Conservation (phyloP, 2,797 vertebrate genomes). For the Manis pentadactyla region DNA sequence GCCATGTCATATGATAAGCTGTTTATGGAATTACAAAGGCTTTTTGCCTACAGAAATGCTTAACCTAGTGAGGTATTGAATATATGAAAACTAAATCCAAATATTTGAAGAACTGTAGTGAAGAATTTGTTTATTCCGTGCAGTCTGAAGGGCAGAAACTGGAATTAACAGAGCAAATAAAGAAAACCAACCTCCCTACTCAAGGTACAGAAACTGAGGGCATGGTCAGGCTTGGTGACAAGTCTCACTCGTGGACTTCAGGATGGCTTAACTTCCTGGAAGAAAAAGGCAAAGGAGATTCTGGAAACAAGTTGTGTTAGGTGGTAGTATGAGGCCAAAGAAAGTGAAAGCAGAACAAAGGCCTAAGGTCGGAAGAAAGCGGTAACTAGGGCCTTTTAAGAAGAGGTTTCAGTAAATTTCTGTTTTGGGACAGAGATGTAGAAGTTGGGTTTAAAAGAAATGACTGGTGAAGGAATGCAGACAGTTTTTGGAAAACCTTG, state of each 20-base stretch:
- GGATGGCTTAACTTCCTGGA: background rate
- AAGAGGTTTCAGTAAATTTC: background rate
- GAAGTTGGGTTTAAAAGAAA: slow-evolving; percentile 19
- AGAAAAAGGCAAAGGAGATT: background rate
- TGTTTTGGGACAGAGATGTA: background rate
- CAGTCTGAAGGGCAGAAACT: background rate
- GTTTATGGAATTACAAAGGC: background rate
- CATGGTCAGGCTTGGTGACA: background rate
- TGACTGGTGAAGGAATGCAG: slow-evolving; percentile 1
- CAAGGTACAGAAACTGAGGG: background rate
- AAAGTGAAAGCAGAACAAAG: background rate
- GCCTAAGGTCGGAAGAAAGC: background rate
- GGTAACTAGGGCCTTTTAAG: background rate
- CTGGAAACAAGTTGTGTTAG: background rate
- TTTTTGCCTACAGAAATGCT: slow-evolving; percentile 31
- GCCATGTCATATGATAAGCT: background rate
- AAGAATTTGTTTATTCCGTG: slow-evolving; percentile 19
- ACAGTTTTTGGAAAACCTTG: slow-evolving; percentile 21
- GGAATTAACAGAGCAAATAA: background rate
- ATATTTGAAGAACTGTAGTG: background rate
- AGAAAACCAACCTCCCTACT: background rate
- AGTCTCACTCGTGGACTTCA: background rate
- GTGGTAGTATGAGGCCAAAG: background rate
- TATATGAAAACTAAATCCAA: background rate
- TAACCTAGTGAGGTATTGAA: background rate